These are phyloP conservation scores for Galagoides demidoff DNA, from an alignment of 2,797 vertebrate species.

Conservation along the genomic window DNA sequence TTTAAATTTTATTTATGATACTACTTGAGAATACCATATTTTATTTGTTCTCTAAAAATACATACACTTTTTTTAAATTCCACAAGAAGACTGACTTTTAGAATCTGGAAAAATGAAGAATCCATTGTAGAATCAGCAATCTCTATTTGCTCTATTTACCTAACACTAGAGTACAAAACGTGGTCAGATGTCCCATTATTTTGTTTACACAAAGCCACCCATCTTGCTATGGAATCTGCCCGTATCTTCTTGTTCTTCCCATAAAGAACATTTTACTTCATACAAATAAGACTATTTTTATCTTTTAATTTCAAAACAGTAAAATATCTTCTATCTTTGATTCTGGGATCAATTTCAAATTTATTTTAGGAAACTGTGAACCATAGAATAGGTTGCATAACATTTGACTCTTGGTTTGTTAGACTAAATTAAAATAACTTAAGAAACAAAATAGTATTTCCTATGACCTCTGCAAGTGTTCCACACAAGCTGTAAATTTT, in stretches of 20 bases:
- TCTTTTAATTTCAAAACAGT: slow-evolving; percentile 52
- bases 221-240: not conserved
- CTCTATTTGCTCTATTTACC: not conserved
- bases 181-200: slow-evolving; percentile 14
- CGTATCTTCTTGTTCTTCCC: not conserved
- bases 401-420: slow-evolving; percentile 27
- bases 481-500: not conserved
- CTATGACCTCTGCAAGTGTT: not conserved
- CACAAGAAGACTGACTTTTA: not conserved
- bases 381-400: not conserved
- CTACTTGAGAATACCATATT: not conserved
- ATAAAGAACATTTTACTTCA: slow-evolving; percentile 18
- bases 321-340: slow-evolving; percentile 29
- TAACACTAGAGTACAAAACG: not conserved
- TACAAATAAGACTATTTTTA: slow-evolving; percentile 56
- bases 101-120: slow-evolving; percentile 19
- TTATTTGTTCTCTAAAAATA: slow-evolving; percentile 8
- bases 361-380: slow-evolving; percentile 45
- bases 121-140: not conserved
- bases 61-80: not conserved
- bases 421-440: slow-evolving; percentile 44
- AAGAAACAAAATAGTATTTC: slow-evolving; percentile 51
- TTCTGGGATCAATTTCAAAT: slow-evolving; percentile 36
- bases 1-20: slow-evolving; percentile 18
- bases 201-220: slow-evolving; percentile 38